These are phyloP conservation scores for Amphiura filiformis DNA, from an alignment of 35 echinoderm and acorn worm species.

Conservation along the genomic window DNA sequence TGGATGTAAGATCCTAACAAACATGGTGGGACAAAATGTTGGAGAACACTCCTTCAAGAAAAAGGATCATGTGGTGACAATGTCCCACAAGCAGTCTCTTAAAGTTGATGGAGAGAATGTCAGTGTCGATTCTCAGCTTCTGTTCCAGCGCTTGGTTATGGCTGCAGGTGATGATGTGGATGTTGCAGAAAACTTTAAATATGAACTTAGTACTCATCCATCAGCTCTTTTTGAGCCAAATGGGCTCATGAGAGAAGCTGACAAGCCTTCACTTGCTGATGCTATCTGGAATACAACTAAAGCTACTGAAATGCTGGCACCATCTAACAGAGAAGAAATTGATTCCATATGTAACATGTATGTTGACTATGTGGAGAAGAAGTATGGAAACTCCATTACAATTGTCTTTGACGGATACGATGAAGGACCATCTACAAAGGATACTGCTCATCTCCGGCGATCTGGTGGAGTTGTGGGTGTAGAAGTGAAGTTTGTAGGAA, in stretches of 20 bases:
- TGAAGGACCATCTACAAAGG: slow-evolving; percentile 41
- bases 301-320: neutral
- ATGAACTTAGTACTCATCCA: slow-evolving; percentile 75
- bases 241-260: neutral
- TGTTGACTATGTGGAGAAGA: slow-evolving; percentile 38
- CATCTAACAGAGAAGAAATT: slow-evolving; percentile 4
- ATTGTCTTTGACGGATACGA: slow-evolving; percentile 71
- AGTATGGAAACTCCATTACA: slow-evolving; percentile 16
- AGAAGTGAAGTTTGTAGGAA: slow-evolving; percentile 27
- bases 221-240: slow-evolving; percentile 64
- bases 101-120: slow-evolving; percentile 36
- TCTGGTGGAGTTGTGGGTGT: neutral
- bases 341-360: slow-evolving; percentile 35
- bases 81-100: slow-evolving; percentile 23
- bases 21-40: slow-evolving; percentile 16
- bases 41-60: slow-evolving; percentile 54
- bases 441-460: slow-evolving; percentile 13
- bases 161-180: neutral
- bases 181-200: slow-evolving; percentile 39
- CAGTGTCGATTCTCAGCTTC: slow-evolving; percentile 58
- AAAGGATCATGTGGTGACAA: slow-evolving; percentile 48
- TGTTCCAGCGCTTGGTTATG: slow-evolving; percentile 61
- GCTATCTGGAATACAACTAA: slow-evolving; percentile 29
- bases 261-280: slow-evolving; percentile 59
- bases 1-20: slow-evolving; percentile 36